Percentiles rank a stretch among this genome's conserved stretches.
Conservation (phyloP, 2,888 invertebrate genomes). For the Melanchra persicariae region DNA sequence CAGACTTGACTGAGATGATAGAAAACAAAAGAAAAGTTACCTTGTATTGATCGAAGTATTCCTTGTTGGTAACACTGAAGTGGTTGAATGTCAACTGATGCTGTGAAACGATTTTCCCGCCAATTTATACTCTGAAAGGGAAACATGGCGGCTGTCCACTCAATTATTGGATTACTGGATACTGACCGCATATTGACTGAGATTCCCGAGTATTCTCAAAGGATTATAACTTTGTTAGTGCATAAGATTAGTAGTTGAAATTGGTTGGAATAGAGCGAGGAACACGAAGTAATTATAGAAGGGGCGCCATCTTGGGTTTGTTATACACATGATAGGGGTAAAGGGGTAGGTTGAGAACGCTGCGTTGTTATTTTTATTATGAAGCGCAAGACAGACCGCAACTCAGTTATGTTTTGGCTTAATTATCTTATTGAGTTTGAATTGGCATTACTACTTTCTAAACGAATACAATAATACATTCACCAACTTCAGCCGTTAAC, state of each 20-base stretch:
- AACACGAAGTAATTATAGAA: constrained; percentile 25
- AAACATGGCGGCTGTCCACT: constrained; percentile 73
- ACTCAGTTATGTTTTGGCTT: not conserved
- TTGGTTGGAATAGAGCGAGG: constrained; percentile 56
- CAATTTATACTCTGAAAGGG: constrained; percentile 81
- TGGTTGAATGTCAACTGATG: constrained; percentile 82
- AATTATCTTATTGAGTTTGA: too few relatives aligned
- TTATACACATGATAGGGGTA: not conserved
- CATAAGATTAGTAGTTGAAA: constrained; percentile 72
- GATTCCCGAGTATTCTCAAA: constrained; percentile 64
- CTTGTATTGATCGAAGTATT: constrained; percentile 65
- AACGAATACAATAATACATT: too few relatives aligned
- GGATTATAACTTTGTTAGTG: constrained; percentile 86
- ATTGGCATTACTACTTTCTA: too few relatives aligned
- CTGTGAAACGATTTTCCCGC: constrained; percentile 70
- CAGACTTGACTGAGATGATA: not conserved
- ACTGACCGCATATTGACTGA: constrained; percentile 84
- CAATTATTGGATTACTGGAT: constrained; percentile 88
- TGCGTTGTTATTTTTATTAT: not conserved
- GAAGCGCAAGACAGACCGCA: not conserved
- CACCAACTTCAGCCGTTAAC: too few relatives aligned
- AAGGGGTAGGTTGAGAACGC: not conserved
- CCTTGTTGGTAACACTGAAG: constrained; percentile 76
- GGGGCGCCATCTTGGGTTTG: constrained; percentile 49
- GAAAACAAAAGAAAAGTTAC: constrained; percentile 56